Percentiles rank a stretch among this genome's conserved stretches.
Evolutionary conservation across 2,888 invertebrate species (phyloP).

Genomic region (Stenolophus ochropezus): DNA sequence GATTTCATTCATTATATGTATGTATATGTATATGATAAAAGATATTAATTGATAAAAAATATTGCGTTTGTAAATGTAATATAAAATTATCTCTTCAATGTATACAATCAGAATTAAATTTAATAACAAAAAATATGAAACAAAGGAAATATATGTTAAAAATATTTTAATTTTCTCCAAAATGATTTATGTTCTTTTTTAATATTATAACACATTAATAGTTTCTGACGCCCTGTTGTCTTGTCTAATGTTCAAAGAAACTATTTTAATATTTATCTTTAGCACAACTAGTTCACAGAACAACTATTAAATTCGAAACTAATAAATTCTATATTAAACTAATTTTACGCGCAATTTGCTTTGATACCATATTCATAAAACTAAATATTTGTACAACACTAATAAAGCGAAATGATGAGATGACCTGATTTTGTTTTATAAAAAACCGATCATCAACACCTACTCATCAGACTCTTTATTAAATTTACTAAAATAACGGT

Average conservation of each 20-base stretch:
- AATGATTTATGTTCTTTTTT: background rate
- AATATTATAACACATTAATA: background rate
- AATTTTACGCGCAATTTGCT: conserved; percentile 45
- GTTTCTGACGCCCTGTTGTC: background rate
- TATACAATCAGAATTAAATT: too few species aligned
- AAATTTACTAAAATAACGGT: conserved; percentile 47
- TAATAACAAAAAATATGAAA: too few species aligned
- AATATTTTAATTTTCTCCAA: too few species aligned
- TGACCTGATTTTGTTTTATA: conserved; percentile 43
- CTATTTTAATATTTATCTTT: conserved; percentile 38
- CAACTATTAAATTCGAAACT: conserved; percentile 46
- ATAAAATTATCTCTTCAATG: too few species aligned
- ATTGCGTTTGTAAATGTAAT: too few species aligned
- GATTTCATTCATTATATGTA: too few species aligned
- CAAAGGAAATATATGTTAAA: too few species aligned
- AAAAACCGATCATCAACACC: conserved; percentile 46
- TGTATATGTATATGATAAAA: too few species aligned
- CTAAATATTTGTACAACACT: conserved; percentile 53
- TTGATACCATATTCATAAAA: conserved; percentile 59
- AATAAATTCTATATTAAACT: conserved; percentile 37
- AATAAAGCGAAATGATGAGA: conserved; percentile 42
- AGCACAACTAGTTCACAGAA: conserved; percentile 49
- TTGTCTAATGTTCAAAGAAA: conserved; percentile 8
- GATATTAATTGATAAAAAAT: too few species aligned
- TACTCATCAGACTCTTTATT: conserved; percentile 20